Evolutionary conservation across 1,140 invertebrate genomes (phyloP), one percentile per base, ranked within the genome.

Genomic region (Drosophila malerkotliana): DNA sequence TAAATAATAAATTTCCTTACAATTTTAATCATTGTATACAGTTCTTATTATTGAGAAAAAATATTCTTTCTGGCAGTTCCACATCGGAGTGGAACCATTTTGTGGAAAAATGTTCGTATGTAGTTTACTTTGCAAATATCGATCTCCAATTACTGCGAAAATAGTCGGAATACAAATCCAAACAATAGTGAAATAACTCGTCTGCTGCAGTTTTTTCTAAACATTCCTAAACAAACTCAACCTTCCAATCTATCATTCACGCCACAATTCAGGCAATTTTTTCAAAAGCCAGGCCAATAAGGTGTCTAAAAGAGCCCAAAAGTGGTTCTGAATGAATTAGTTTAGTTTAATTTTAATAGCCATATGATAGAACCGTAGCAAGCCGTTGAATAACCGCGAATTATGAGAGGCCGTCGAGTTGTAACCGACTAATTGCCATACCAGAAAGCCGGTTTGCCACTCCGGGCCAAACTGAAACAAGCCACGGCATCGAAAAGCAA

Each of bases 401-500:
- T 62, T 60, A 62, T 79, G 59, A 68, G 62, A 68, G 73, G 64
- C 57, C 71, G 49, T 47, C 60, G 68, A 77, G 54, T 52, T 64
- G 69, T 76, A 81, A 68, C 44, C 32, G 39, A 66, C 51, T 76
- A 68, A 83, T 82, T 79, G 64, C 64, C 64, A 79, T 60, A 56
- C 72, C 72, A 75, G 30, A 82, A 69, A 85, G 82, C 81, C 82
- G 81, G 81, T 87, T 85, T 87, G 28, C 45, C 21, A 63, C 53
- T 51, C 21, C 61, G 66, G 28, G 34, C 72, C 71, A 56, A 58
- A 63, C 49, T 51, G 56, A 80, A 77, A 58, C 41, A 26, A 47
- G 55, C 41, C 41, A 8, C 66, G 52, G 10, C 34, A 10, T 41
- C 64, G 53, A 41, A 66, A 52, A 64, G 53, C 52, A 64, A 73